Conservation (phyloP, 2,797 vertebrate genomes). For the Cichlasoma orientale region DNA sequence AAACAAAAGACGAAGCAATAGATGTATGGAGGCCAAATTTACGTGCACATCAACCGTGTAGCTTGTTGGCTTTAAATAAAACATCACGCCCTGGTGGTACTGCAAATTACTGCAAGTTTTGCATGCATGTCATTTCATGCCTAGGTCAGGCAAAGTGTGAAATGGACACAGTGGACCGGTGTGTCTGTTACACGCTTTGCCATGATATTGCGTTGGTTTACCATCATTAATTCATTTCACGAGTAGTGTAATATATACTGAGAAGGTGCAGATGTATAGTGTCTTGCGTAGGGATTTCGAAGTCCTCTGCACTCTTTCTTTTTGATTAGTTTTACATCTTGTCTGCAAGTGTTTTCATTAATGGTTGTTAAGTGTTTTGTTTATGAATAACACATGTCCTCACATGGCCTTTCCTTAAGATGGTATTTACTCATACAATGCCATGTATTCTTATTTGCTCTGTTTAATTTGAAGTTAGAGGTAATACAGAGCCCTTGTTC, state of each 20-base stretch:
- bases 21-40: too few species aligned
- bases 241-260: conserved; percentile 10
- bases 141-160: too few species aligned
- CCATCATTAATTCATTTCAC: conserved; percentile 8
- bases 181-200: too few species aligned
- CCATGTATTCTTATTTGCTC: neutral
- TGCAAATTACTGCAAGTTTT: too few species aligned
- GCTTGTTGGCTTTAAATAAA: too few species aligned
- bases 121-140: too few species aligned
- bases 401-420: neutral
- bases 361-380: neutral
- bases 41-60: too few species aligned
- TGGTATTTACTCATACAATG: neutral
- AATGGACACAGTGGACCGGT: too few species aligned
- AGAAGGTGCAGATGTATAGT: neutral
- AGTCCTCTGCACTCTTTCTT: neutral
- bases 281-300: conserved; percentile 6
- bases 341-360: too few species aligned
- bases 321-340: neutral
- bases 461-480: neutral
- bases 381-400: neutral
- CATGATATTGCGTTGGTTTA: neutral
- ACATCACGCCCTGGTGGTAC: too few species aligned
- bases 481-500: neutral
- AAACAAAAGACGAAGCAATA: too few species aligned